phyloP scores from a whole-genome alignment of 2,113 vertebrate species.

The Diphyllodes magnificus region DNA sequence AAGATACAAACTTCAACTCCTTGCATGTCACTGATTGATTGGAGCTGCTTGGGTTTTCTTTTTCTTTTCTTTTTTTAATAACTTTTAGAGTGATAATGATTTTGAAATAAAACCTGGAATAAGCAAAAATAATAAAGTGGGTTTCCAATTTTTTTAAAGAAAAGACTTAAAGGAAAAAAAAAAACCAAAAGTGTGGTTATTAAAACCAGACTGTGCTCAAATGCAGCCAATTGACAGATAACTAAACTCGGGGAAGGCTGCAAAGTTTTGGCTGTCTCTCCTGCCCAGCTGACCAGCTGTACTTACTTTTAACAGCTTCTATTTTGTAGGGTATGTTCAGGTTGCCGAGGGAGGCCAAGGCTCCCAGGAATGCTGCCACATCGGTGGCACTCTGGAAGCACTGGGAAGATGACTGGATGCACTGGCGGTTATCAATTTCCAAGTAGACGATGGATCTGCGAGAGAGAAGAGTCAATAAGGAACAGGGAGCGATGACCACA shows the following conservation, averaged over 20 bases:
- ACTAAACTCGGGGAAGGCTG: not conserved
- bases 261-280: not conserved
- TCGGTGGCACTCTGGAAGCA: slow-evolving; percentile 93
- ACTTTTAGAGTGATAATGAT: slow-evolving; percentile 83
- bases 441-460: slow-evolving; percentile 89
- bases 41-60: slow-evolving; percentile 53
- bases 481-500: not conserved
- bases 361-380: slow-evolving; percentile 91
- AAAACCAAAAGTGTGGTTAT: not conserved
- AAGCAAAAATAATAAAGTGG: not conserved
- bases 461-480: not conserved
- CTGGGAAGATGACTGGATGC: slow-evolving; percentile 84
- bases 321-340: slow-evolving; percentile 93
- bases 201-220: not conserved
- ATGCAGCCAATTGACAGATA: not conserved
- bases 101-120: slow-evolving; percentile 79
- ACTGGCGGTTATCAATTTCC: slow-evolving; percentile 97
- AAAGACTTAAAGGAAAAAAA: not conserved
- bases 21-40: slow-evolving; percentile 97
- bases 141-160: not conserved
- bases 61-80: not conserved
- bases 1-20: slow-evolving; percentile 98
- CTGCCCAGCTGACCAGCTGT: not conserved
- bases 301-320: slow-evolving; percentile 91
- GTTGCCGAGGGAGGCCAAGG: slow-evolving; percentile 88